Base-by-base conservation (phyloP, 2,888 invertebrate species). In the Caenorhabditis parvicauda region DNA sequence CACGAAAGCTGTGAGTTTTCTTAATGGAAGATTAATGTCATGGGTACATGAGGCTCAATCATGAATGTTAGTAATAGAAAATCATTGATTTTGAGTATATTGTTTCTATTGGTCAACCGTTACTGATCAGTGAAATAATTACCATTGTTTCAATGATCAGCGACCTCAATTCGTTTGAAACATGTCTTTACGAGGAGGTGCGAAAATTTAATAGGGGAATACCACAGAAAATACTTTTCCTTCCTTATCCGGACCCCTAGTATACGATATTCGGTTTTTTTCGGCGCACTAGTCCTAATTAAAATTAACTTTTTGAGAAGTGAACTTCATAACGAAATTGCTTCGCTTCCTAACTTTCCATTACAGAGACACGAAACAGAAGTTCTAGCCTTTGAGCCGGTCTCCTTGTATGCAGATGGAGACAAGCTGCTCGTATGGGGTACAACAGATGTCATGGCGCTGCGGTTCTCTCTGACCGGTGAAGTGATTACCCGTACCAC, bases 371-470 rank as follows among this genome's bases (percentile, higher is more conserved):
- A 44, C 7, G 71, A 71, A 43, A 59, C 53, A 4, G 71, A 71
- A 29, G 37, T 43, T 4, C 56, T 71, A 24, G 50, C 68, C 9
- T 71, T 71, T 45, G 17, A 42, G 2, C 61, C 61, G 2, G 45
- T 43, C 9, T 39, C 55, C 19, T 46, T 71, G 14, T 19, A 45
- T 22, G 59, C 60, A 2, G 50, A 44, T 17, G 69, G 57, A 9
- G 63, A 67, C 44, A 54, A 61, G 1, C 29, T 62, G 1, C 62
- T 61, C 6, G 58, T 67, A 9, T 53, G 64, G 24, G 71, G 71
- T 9, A 19, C 42, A 2, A 51, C 55, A 12, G 69, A 72, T 32
- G 58, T 67, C 25, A 59, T 52, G 32, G 50, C 62, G 1, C 25
- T 69, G 17, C 51, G 64, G 7, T 67, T 69, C 41, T 61, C 61